Evolutionary conservation across 2,797 vertebrate genomes (phyloP).

Genomic region (Hypotaenidia okinawae): DNA sequence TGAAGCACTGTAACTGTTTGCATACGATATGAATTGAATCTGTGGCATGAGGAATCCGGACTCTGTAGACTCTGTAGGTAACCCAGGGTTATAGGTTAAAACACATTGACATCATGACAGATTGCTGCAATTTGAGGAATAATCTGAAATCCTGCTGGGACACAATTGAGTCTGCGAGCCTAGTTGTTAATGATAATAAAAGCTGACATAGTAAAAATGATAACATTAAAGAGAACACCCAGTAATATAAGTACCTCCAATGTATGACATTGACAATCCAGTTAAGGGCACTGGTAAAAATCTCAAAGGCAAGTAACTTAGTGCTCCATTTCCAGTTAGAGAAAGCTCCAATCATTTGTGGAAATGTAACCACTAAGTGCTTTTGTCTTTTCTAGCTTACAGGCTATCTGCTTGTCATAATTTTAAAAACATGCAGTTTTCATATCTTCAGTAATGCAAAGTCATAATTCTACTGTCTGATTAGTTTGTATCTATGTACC

Average conservation of each 20-base stretch:
- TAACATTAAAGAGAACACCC: slow-evolving; percentile 47
- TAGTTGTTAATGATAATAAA: slow-evolving; percentile 69
- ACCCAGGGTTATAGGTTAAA: slow-evolving; percentile 61
- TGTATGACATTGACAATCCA: not conserved
- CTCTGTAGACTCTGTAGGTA: not conserved
- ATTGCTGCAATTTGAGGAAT: slow-evolving; percentile 67
- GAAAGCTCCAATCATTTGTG: not conserved
- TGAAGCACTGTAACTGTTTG: slow-evolving; percentile 41
- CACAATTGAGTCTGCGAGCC: slow-evolving; percentile 37
- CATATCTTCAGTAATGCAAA: not conserved
- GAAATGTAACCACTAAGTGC: not conserved
- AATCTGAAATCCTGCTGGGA: slow-evolving; percentile 61
- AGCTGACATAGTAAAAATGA: slow-evolving; percentile 57
- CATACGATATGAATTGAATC: slow-evolving; percentile 34
- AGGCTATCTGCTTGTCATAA: not conserved
- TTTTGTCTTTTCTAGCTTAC: not conserved
- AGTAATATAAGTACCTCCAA: slow-evolving; percentile 15
- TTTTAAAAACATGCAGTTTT: not conserved
- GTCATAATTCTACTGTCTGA: slow-evolving; percentile 27
- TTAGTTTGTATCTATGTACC: slow-evolving; percentile 2
- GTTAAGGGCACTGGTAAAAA: slow-evolving; percentile 5
- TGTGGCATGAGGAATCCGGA: not conserved
- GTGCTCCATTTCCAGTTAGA: not conserved
- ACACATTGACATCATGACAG: slow-evolving; percentile 64
- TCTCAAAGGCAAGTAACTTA: not conserved